Base-by-base conservation (phyloP, 2,888 invertebrate species). In the Tyria jacobaeae region DNA sequence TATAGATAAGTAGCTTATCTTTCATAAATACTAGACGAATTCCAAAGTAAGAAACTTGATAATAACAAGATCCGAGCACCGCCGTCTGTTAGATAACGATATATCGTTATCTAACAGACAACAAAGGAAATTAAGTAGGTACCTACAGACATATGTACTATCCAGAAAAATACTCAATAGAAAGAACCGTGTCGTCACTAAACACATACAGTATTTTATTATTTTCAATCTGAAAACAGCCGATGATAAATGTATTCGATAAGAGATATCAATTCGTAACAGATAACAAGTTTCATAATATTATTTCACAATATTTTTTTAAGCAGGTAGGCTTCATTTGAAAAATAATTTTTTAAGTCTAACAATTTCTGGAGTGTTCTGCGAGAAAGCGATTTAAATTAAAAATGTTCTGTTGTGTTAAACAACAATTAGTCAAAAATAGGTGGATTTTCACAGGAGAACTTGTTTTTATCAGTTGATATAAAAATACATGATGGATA, bases 211-310 rank as follows among this genome's bases (percentile, higher is more conserved):
- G 24, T 34, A 37, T 52, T 52, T 37, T 59, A 37, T 61, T 52
- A 61, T 52, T 35, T 37, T 53, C 57, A 53, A 63, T 60, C 66
- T 68, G 34, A 66, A 70, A 66, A 62, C 50, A 64, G 39, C 62
- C 60, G 58, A 57, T 76, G 75, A 76, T 63, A 61, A 68, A 64
- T 68, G 39, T 12, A 12, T 21, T 3, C 56, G 75, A 77, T 75
- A 71, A 75, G 55, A 7, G 37, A 67, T 76, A 76, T 76, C 77
- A 62, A 57, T 58, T 39, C 47, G 64, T 62, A 14, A 50, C 14
- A 58, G 73, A 78, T 69, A 78, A 66, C 34, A 51, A 27, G 70
- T 76, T 73, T 71, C 62, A 57, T 76, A 78, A 76, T 62, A 71
- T 12, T 17, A 55, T 74, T 63, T 54, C 57, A 39, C 62, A 39